These are phyloP conservation scores for Ichneumoninae sp. DNA, from an alignment of 2,888 invertebrate species.

Conservation along the genomic window DNA sequence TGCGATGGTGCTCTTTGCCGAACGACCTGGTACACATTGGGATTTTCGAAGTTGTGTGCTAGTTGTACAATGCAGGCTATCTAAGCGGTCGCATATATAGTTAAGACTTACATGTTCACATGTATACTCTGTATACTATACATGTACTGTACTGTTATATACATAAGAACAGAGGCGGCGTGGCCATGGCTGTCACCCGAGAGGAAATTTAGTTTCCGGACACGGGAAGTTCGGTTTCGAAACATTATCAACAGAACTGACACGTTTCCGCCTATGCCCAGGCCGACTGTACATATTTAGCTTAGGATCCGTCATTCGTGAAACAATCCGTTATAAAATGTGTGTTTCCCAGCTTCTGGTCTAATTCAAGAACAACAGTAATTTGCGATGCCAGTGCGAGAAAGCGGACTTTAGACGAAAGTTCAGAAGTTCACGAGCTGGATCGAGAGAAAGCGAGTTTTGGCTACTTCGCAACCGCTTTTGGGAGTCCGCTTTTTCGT, in stretches of 20 bases:
- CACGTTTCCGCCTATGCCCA: slow-evolving; percentile 5
- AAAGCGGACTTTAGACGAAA: no score
- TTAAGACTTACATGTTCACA: not conserved
- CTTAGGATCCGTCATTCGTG: not conserved
- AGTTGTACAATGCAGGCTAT: not conserved
- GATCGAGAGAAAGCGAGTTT: no score
- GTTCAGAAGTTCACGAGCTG: no score
- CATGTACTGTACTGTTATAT: not conserved
- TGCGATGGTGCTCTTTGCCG: not conserved
- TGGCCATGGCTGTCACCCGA: slow-evolving; percentile 5
- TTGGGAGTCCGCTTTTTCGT: no score
- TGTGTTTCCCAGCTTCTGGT: no score
- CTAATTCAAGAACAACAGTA: no score
- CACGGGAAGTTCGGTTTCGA: slow-evolving; percentile 19
- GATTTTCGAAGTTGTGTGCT: not conserved
- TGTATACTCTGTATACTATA: not conserved
- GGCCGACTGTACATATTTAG: not conserved
- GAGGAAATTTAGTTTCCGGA: slow-evolving; percentile 50
- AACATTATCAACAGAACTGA: slow-evolving; percentile 32
- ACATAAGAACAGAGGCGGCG: not conserved
- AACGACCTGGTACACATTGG: not conserved
- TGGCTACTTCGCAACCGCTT: no score
- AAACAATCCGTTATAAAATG: no score
- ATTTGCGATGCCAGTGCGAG: no score
- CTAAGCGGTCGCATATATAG: not conserved